Percentiles rank a stretch among this genome's conserved stretches.
phyloP scores from a whole-genome alignment of 2,888 invertebrate species.

The Tipula unca region DNA sequence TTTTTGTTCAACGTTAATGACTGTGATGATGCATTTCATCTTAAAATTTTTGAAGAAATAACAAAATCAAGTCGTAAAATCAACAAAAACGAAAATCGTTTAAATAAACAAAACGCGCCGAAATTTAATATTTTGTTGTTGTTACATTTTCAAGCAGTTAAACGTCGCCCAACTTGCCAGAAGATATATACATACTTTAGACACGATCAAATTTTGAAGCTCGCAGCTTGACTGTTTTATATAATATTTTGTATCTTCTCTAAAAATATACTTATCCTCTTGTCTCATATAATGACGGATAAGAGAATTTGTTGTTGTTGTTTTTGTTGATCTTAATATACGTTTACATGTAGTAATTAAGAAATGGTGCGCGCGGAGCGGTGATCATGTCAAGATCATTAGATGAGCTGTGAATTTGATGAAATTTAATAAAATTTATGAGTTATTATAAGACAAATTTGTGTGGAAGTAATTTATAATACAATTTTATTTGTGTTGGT shows the following conservation, averaged over 20 bases:
- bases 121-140: neutral
- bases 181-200: neutral
- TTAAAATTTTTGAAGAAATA: neutral
- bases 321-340: neutral
- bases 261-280: neutral
- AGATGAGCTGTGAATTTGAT: neutral
- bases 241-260: neutral
- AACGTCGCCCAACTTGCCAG: neutral
- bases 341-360: neutral
- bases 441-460: neutral
- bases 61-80: conserved; percentile 14
- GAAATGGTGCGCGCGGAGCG: neutral
- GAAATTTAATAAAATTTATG: neutral
- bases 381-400: neutral
- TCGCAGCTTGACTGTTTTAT: neutral
- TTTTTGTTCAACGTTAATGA: neutral
- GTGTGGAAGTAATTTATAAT: neutral
- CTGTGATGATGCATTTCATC: conserved; percentile 8
- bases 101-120: neutral
- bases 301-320: neutral
- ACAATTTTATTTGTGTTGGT: neutral
- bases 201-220: neutral
- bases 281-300: neutral
- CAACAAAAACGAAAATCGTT: neutral
- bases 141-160: neutral